Base-by-base conservation (phyloP, 2,113 vertebrate genomes). In the Mola mola region DNA sequence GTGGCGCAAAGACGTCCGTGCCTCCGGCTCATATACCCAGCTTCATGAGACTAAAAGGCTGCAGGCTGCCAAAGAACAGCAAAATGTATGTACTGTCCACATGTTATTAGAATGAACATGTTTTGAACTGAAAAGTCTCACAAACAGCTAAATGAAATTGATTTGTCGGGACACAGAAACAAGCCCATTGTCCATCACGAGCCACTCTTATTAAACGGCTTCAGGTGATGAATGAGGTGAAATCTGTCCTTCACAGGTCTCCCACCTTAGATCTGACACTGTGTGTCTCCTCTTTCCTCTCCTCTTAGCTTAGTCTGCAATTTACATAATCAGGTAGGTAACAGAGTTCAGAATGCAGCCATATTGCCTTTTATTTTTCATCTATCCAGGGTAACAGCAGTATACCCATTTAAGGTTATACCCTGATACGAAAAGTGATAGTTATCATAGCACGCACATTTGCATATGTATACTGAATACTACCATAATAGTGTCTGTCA, bases 271-370 rank as follows among this genome's bases (percentile, higher is more conserved):
- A n/a, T n/a, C n/a, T n/a, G n/a, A n/a, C n/a, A 13, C 33, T 13
- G 33, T 15, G 11, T 34, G 33, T 37, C 74, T n/a, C n/a, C n/a
- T n/a, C n/a, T n/a, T n/a, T n/a, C n/a, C n/a, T n/a, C n/a, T n/a
- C n/a, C n/a, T n/a, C n/a, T n/a, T n/a, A n/a, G n/a, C n/a, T n/a
- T n/a, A n/a, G n/a, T n/a, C n/a, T n/a, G n/a, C n/a, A n/a, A n/a
- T n/a, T n/a, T n/a, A n/a, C n/a, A n/a, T n/a, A 74, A 83, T 75
- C 59, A 66, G 31, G 37, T 11, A 52, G 66, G 67, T 38, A 46
- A 66, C 57, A 31, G 63, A 59, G 79, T 52, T 71, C 75, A 75
- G 55, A 52, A 11, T 34, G 48, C 57, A 48, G 53, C 61, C 56
- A n/a, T n/a, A n/a, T n/a, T n/a, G n/a, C n/a, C n/a, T n/a, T n/a